phyloP scores from a whole-genome alignment of 2,797 vertebrate genomes.

The Sylvilagus floridanus region DNA sequence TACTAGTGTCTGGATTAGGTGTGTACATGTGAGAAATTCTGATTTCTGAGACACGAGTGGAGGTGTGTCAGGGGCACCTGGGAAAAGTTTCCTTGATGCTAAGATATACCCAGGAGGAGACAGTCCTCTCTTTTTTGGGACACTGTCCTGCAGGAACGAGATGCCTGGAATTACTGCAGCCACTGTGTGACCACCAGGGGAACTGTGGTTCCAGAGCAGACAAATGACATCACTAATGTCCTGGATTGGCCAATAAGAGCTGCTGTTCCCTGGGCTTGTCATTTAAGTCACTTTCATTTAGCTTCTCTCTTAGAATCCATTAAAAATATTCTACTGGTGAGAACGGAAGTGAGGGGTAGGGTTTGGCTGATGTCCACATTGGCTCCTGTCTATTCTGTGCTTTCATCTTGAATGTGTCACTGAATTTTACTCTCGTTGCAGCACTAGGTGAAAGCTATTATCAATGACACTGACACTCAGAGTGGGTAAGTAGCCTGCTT shows the following conservation, averaged over 20 bases:
- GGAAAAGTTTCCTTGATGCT: conserved; percentile 11
- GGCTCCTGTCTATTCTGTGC: neutral
- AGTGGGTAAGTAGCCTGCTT: neutral
- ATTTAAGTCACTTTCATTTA: neutral
- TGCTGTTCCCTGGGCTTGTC: neutral
- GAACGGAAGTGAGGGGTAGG: neutral
- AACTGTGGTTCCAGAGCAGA: neutral
- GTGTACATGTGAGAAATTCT: conserved; percentile 1
- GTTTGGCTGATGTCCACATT: neutral
- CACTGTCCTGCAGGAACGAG: neutral
- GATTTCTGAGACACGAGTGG: neutral
- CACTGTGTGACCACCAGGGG: neutral
- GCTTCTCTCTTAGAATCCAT: neutral
- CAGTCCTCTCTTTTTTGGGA: neutral
- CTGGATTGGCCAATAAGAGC: neutral
- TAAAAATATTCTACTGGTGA: neutral
- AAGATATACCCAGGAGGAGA: neutral
- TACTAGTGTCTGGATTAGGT: neutral
- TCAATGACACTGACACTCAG: neutral
- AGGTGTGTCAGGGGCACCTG: neutral
- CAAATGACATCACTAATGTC: neutral
- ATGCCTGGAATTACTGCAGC: neutral
- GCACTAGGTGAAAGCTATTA: neutral
- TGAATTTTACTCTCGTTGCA: neutral
- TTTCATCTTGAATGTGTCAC: neutral